phyloP scores from a whole-genome alignment of 2,888 invertebrate genomes.

The Stenoptilia bipunctidactyla region DNA sequence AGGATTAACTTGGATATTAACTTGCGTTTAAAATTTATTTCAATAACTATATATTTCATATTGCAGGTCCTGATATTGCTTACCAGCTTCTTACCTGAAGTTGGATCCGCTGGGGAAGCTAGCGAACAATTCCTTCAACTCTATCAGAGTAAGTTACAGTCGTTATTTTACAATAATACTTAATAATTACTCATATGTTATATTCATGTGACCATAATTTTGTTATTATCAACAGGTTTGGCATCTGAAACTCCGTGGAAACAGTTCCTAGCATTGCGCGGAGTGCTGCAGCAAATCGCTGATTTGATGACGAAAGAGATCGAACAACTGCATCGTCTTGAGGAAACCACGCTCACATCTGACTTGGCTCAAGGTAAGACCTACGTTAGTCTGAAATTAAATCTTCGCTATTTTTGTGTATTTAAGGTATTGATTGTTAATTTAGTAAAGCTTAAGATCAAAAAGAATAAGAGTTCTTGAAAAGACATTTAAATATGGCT shows the following conservation, averaged over 20 bases:
- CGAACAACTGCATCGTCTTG: conserved; percentile 87
- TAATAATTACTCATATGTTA: background rate
- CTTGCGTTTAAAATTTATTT: too few species aligned
- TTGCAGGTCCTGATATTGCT: conserved; percentile 83
- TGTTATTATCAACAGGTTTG: conserved; percentile 47
- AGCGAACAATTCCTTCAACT: conserved; percentile 91
- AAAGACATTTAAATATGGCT: too few species aligned
- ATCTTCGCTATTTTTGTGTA: too few species aligned
- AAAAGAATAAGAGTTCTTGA: too few species aligned
- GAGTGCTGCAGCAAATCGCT: conserved; percentile 87
- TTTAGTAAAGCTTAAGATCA: too few species aligned
- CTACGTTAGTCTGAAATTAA: too few species aligned
- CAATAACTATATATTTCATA: too few species aligned
- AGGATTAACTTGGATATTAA: too few species aligned
- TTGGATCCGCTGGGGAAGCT: conserved; percentile 90
- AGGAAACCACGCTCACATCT: conserved; percentile 93
- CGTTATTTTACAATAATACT: background rate
- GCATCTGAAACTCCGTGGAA: conserved; percentile 93
- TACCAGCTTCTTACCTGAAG: conserved; percentile 88
- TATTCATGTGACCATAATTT: background rate
- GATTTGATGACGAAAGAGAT: conserved; percentile 91
- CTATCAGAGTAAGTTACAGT: conserved; percentile 75
- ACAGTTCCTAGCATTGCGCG: conserved; percentile 90
- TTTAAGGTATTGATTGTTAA: too few species aligned
- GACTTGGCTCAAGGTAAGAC: conserved; percentile 86